Evolutionary conservation across 2,888 invertebrate species (phyloP).

Genomic region (Acholoe squamosa): DNA sequence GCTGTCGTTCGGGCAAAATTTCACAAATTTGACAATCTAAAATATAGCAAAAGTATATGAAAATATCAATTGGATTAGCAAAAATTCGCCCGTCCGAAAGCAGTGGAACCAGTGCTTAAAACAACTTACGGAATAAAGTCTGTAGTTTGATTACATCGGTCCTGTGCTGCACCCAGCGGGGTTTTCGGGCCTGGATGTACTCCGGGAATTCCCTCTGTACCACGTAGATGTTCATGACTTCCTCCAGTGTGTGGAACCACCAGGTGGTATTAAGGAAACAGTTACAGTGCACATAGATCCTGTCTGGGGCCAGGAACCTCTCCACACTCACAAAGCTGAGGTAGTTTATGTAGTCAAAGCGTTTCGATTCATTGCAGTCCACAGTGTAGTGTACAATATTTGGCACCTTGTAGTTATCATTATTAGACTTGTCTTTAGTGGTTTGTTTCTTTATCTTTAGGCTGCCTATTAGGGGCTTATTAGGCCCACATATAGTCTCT

Average conservation of each 20-base stretch:
- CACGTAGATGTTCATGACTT: not conserved
- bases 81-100: too few relatives aligned
- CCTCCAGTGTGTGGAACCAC: conserved; percentile 24
- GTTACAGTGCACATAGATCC: conserved; percentile 49
- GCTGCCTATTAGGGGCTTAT: not conserved
- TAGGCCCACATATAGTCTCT: conserved; percentile 32
- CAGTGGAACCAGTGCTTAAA: not conserved
- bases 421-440: too few relatives aligned
- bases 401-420: conserved; percentile 10
- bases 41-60: too few relatives aligned
- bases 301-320: not conserved
- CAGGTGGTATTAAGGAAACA: conserved; percentile 29
- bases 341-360: conserved; percentile 37
- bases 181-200: conserved; percentile 2
- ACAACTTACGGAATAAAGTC: conserved; percentile 34
- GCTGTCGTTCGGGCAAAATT: too few relatives aligned
- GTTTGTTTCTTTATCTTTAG: not conserved
- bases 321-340: conserved; percentile 36
- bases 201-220: conserved; percentile 35
- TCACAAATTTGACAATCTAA: too few relatives aligned
- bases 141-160: conserved; percentile 1
- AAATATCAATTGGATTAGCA: too few relatives aligned
- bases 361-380: conserved; percentile 9
- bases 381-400: conserved; percentile 32
- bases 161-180: conserved; percentile 16